Evolutionary conservation across 2,797 vertebrate species (phyloP).

Genomic region (Sciaenops ocellatus): DNA sequence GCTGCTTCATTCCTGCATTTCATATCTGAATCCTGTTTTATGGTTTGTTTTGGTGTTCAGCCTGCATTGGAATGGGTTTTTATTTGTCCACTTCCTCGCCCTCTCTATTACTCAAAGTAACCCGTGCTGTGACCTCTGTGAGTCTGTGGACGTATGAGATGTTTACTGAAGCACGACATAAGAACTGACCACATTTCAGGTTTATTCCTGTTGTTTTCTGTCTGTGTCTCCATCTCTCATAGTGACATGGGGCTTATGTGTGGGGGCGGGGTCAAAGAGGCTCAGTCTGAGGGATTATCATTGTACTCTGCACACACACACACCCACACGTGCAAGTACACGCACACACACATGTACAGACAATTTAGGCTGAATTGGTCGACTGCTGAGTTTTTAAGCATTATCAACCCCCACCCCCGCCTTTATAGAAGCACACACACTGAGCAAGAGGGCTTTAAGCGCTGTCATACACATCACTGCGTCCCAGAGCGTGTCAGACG

Average conservation of each 20-base stretch:
- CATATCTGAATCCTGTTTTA: not conserved
- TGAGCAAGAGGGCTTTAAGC: slow-evolving; percentile 65
- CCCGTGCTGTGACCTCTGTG: not conserved
- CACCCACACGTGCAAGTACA: slow-evolving; percentile 38
- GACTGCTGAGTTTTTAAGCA: slow-evolving; percentile 68
- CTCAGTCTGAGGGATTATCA: slow-evolving; percentile 83
- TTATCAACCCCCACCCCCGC: slow-evolving; percentile 70
- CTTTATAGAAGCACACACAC: slow-evolving; percentile 48
- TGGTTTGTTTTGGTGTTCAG: not conserved
- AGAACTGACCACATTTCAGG: slow-evolving; percentile 20
- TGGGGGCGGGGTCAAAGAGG: slow-evolving; percentile 77
- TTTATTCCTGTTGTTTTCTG: slow-evolving; percentile 55
- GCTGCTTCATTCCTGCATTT: not conserved
- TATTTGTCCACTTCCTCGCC: not conserved
- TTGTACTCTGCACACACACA: slow-evolving; percentile 55
- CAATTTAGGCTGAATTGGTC: slow-evolving; percentile 75
- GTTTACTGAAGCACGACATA: slow-evolving; percentile 15
- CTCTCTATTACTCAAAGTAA: not conserved
- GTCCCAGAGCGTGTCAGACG: slow-evolving; percentile 33
- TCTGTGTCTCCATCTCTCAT: slow-evolving; percentile 45
- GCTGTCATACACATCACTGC: slow-evolving; percentile 50
- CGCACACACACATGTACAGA: slow-evolving; percentile 41
- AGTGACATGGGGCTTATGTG: slow-evolving; percentile 69
- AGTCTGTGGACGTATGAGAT: slow-evolving; percentile 11
- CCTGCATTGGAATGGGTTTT: not conserved